These are phyloP conservation scores for Ectemnius cavifrons DNA, from an alignment of 2,888 invertebrate species.

Conservation along the genomic window DNA sequence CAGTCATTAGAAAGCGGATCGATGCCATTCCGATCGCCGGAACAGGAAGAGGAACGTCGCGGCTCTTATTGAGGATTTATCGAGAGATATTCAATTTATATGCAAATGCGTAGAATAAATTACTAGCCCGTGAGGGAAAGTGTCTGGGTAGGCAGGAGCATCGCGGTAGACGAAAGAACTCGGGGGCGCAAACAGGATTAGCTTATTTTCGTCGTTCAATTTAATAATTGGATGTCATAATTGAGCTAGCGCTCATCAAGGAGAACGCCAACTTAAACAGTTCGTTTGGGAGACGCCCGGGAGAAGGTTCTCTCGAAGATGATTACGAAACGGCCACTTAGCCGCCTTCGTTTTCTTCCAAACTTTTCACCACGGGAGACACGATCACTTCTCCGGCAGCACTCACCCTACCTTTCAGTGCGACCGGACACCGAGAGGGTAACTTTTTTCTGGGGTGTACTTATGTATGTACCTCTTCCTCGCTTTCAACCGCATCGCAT, in stretches of 20 bases:
- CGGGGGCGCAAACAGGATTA: slow-evolving; percentile 11
- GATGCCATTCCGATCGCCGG: slow-evolving; percentile 20
- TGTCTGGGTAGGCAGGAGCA: slow-evolving; percentile 11
- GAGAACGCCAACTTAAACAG: slow-evolving; percentile 42
- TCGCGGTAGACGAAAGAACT: slow-evolving; percentile 19
- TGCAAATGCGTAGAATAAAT: slow-evolving; percentile 27
- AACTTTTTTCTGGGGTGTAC: slow-evolving; percentile 33
- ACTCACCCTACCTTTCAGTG: too few relatives aligned
- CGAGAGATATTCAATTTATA: slow-evolving; percentile 34
- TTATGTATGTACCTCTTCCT: slow-evolving; percentile 2
- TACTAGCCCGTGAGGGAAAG: slow-evolving; percentile 19
- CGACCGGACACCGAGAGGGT: slow-evolving; percentile 20
- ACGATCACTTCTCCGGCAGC: neutral
- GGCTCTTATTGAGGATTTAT: slow-evolving; percentile 11
- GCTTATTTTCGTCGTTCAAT: slow-evolving; percentile 45
- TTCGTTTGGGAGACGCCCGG: slow-evolving; percentile 23
- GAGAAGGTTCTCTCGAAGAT: slow-evolving; percentile 30
- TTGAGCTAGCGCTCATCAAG: slow-evolving; percentile 49
- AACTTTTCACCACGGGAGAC: slow-evolving; percentile 28
- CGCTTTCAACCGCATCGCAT: neutral
- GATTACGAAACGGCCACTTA: slow-evolving; percentile 51
- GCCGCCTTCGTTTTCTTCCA: slow-evolving; percentile 42
- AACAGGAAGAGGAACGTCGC: neutral
- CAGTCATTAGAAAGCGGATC: slow-evolving; percentile 1
- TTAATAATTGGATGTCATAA: slow-evolving; percentile 48